Base-by-base conservation (phyloP, 2,113 vertebrate genomes). In the Syngnathus floridae region DNA sequence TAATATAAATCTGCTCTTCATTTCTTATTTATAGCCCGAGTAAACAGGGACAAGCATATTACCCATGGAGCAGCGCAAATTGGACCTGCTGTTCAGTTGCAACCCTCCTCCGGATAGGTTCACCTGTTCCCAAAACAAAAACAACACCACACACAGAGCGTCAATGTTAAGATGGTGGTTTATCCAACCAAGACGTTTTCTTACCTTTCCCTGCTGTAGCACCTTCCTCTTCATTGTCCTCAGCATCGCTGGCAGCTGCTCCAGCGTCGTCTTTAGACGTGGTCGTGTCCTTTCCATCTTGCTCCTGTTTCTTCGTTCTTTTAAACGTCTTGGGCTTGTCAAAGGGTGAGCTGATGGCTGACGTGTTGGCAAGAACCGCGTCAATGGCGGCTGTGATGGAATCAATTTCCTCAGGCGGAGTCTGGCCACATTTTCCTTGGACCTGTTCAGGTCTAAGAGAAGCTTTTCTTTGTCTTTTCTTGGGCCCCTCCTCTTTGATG, bases 81-180 rank as follows among this genome's bases (percentile, higher is more conserved):
- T 92, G 92, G 71, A 98, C 95, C 82, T 97, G 94, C 58, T 95
- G 93, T 61, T 93, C 93, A 3, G 94, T 94, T 63, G 95, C 95
- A 51, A 98, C 90, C 77, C 95, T 91, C 54, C 96, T 90, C 48
- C 87, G 92, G 36, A 87, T 88, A 21, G 85, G 78, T 70, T 93
- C 93, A 54, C 92, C 95, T 97, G 86, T 64, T 65, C 26, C 26
- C 26, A 13, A 41, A 41, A 2, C 40, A 41, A 5, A 41, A 9
- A 41, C 40, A 31, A 41, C 40, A 74, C 1, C 11, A 72, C 10
- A 82, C 13, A 80, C 64, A 13, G 54, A 48, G 0, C 1, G 2
- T 72, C 9, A 75, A 41, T 7, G 2, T n/a, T 16, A 21, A 12
- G 21, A 51, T 3, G 26, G 26, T 4, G 4, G 38, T 10, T 19